A percentile compares a stretch with the other conserved stretches of the same genome.
phyloP scores from a whole-genome alignment of 2,888 invertebrate genomes.

The Drosophila rellima region DNA sequence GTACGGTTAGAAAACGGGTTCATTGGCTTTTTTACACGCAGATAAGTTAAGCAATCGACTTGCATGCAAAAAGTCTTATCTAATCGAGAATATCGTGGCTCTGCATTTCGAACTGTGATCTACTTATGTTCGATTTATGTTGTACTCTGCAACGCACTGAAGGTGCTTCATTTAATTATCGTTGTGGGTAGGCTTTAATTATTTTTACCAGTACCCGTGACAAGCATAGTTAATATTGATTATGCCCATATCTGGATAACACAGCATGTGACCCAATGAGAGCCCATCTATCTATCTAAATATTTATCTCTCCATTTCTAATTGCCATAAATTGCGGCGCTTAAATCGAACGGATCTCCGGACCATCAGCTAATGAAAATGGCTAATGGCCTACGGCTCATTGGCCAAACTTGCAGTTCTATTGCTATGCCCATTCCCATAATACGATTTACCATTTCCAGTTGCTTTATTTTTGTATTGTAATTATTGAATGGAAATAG shows the following conservation, averaged over 20 bases:
- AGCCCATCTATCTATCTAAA: conserved; percentile 2
- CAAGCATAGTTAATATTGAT: conserved; percentile 57
- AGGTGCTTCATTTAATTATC: conserved; percentile 31
- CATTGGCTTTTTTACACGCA: conserved; percentile 9
- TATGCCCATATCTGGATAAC: conserved; percentile 38
- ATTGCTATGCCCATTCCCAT: not conserved
- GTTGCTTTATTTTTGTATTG: not conserved
- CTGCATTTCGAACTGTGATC: conserved; percentile 23
- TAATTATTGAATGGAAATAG: not conserved
- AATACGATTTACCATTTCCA: conserved; percentile 1
- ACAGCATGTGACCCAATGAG: conserved; percentile 7
- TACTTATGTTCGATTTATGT: conserved; percentile 27
- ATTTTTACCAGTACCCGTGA: conserved; percentile 50
- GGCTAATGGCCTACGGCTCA: conserved; percentile 1
- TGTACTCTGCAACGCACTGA: not conserved
- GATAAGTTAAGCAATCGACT: conserved; percentile 27
- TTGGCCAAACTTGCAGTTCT: conserved; percentile 1
- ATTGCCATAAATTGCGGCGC: conserved; percentile 38
- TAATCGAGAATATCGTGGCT: conserved; percentile 30
- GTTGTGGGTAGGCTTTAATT: conserved; percentile 46
- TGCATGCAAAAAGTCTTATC: conserved; percentile 36
- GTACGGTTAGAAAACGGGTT: not conserved
- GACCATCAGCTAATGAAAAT: conserved; percentile 5
- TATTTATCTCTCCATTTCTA: conserved; percentile 18
- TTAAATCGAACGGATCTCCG: conserved; percentile 16